These are phyloP conservation scores for Eupithecia subfuscata DNA, from an alignment of 2,888 invertebrate genomes.

Conservation along the genomic window DNA sequence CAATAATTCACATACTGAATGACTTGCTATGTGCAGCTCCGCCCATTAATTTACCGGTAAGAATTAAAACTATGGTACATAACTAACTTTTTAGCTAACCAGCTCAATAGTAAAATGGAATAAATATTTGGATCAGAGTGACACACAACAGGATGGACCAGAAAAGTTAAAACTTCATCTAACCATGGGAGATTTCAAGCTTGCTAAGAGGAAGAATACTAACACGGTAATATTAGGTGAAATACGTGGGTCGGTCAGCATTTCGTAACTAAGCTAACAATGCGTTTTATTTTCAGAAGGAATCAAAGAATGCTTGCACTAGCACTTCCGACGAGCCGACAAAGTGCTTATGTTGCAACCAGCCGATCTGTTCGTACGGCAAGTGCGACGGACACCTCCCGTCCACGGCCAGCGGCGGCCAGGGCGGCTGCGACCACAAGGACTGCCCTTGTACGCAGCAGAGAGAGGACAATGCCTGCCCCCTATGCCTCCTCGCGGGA, in stretches of 20 bases:
- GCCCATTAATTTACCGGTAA: conserved; percentile 84
- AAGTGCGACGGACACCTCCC: conserved; percentile 66
- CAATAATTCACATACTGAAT: conserved; percentile 97
- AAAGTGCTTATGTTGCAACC: conserved; percentile 65
- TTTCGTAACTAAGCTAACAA: conserved; percentile 6
- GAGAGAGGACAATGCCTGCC: conserved; percentile 54
- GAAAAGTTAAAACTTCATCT: conserved; percentile 27
- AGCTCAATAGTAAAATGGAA: conserved; percentile 24
- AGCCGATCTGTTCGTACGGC: conserved; percentile 66
- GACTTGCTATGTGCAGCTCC: conserved; percentile 95
- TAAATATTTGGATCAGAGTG: conserved; percentile 28
- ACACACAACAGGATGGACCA: conserved; percentile 17
- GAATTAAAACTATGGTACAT: conserved; percentile 22
- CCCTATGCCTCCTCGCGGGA: conserved; percentile 51
- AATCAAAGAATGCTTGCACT: conserved; percentile 66
- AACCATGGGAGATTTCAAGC: conserved; percentile 26
- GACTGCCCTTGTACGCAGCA: conserved; percentile 45
- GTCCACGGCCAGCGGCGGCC: neutral
- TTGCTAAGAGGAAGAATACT: conserved; percentile 27
- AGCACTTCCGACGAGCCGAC: conserved; percentile 54
- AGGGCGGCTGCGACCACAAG: conserved; percentile 25
- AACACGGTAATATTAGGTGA: conserved; percentile 30
- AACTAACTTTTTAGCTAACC: conserved; percentile 23
- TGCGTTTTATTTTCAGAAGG: conserved; percentile 65
- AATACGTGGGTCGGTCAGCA: conserved; percentile 8